Evolutionary conservation across 2,888 invertebrate species (phyloP).

Genomic region (Orthosia gracilis): DNA sequence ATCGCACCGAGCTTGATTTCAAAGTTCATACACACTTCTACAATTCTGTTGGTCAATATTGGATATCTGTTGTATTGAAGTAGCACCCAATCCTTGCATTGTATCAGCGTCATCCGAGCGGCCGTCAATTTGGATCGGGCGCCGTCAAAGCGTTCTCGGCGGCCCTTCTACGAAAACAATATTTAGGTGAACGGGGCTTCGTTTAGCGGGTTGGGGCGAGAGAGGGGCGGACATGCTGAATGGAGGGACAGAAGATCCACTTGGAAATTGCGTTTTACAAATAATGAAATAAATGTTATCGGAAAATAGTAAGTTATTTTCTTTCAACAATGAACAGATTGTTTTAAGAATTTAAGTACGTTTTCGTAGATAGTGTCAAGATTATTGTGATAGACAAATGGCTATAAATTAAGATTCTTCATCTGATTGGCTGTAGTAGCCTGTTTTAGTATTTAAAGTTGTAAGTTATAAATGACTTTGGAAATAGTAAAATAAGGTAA

Average conservation of each 20-base stretch:
- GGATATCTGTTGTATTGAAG: conserved; percentile 5
- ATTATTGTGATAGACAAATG: too few relatives aligned
- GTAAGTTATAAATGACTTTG: too few relatives aligned
- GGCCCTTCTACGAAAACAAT: conserved; percentile 64
- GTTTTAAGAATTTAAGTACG: too few relatives aligned
- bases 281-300: background rate
- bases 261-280: background rate
- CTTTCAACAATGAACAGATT: too few relatives aligned
- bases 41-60: background rate
- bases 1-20: background rate
- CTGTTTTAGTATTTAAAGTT: too few relatives aligned
- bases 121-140: conserved; percentile 33
- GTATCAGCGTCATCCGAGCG: conserved; percentile 39
- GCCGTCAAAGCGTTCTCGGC: conserved; percentile 53
- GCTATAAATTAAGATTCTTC: too few relatives aligned
- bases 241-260: conserved; percentile 29
- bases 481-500: too few relatives aligned
- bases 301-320: too few relatives aligned
- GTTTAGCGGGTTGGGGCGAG: conserved; percentile 26
- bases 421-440: too few relatives aligned
- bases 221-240: background rate
- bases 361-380: too few relatives aligned
- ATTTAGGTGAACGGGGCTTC: conserved; percentile 62
- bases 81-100: conserved; percentile 27
- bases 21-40: background rate